phyloP scores from a whole-genome alignment of 2,888 invertebrate genomes.

The Phoenoteleia sp. region DNA sequence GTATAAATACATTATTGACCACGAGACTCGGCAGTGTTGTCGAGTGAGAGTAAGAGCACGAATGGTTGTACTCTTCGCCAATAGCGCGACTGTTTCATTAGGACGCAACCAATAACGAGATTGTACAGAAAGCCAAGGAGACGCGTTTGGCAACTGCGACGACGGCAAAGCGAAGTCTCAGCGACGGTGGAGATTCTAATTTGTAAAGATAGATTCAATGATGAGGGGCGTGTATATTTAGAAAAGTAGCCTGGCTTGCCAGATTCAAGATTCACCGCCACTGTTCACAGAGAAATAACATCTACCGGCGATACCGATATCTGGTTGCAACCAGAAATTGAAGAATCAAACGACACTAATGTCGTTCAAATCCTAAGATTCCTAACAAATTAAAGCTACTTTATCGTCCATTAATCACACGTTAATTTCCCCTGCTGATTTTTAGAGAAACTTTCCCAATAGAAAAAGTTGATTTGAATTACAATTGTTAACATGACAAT shows the following conservation, averaged over 20 bases:
- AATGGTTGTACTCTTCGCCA: constrained; percentile 2
- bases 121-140: constrained; percentile 71
- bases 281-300: constrained; percentile 72
- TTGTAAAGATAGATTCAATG: constrained; percentile 86
- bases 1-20: constrained; percentile 59
- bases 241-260: constrained; percentile 85
- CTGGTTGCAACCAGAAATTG: constrained; percentile 62
- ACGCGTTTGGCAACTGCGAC: constrained; percentile 69
- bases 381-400: constrained; percentile 53
- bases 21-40: constrained; percentile 45
- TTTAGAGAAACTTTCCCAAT: too few relatives aligned
- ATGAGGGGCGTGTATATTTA: constrained; percentile 86
- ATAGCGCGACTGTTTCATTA: constrained; percentile 10
- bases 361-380: constrained; percentile 53
- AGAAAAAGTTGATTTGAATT: too few relatives aligned
- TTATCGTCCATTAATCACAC: constrained; percentile 34
- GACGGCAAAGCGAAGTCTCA: constrained; percentile 69
- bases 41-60: not conserved
- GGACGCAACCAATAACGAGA: constrained; percentile 52
- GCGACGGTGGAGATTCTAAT: constrained; percentile 84
- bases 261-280: constrained; percentile 79
- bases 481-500: too few relatives aligned
- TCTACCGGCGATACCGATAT: constrained; percentile 67
- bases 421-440: constrained; percentile 12
- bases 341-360: constrained; percentile 56